phyloP scores from a whole-genome alignment of 2,888 invertebrate genomes.

The Diachrysia chrysitis region DNA sequence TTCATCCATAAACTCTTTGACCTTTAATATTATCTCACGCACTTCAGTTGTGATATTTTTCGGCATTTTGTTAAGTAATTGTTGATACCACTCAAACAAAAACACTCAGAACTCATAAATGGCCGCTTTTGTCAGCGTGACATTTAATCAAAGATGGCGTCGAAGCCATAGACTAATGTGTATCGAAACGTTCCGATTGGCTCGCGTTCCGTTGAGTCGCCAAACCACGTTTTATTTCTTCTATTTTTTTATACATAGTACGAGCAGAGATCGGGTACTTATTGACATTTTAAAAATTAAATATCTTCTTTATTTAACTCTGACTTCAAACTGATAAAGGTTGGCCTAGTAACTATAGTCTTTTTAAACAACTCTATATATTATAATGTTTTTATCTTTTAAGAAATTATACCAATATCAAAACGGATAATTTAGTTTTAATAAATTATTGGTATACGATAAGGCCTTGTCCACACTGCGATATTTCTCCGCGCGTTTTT shows the following conservation, averaged over 20 bases:
- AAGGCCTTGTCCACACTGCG: too few relatives aligned
- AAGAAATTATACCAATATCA: neutral
- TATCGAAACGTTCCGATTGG: neutral
- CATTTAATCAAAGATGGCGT: slow-evolving; percentile 38
- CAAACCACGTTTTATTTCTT: neutral
- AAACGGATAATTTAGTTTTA: too few relatives aligned
- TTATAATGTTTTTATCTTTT: too few relatives aligned
- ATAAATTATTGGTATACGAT: too few relatives aligned
- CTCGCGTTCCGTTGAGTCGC: neutral
- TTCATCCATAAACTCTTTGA: slow-evolving; percentile 87
- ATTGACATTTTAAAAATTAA: too few relatives aligned
- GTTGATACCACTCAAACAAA: slow-evolving; percentile 42
- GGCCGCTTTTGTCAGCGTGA: slow-evolving; percentile 50
- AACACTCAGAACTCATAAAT: slow-evolving; percentile 44
- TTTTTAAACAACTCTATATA: too few relatives aligned
- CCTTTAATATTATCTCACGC: slow-evolving; percentile 85
- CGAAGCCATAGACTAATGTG: too few relatives aligned
- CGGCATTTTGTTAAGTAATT: slow-evolving; percentile 74
- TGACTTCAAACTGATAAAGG: too few relatives aligned
- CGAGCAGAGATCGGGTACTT: too few relatives aligned
- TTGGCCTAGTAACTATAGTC: too few relatives aligned
- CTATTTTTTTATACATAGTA: neutral
- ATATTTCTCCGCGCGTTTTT: too few relatives aligned
- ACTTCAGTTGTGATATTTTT: slow-evolving; percentile 86
- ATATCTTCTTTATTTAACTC: too few relatives aligned